Conservation (phyloP, 2,888 invertebrate genomes). For the Lasioglossum pauxillum region DNA sequence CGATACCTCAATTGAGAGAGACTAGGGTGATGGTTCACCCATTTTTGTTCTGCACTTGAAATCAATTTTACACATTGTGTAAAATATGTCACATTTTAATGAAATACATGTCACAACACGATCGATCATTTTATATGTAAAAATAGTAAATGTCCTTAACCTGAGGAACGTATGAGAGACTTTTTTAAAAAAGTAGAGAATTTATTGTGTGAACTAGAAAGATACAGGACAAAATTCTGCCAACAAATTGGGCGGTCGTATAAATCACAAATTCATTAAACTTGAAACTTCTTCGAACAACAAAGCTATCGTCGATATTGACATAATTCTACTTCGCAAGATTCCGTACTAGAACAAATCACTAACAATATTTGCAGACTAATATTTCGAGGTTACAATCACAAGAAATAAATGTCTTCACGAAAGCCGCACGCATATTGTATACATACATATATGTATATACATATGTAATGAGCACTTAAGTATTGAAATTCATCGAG, state of each 20-base stretch:
- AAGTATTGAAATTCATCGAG: conserved; percentile 60
- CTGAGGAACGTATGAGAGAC: no score
- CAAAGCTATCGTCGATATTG: background rate
- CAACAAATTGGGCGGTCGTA: background rate
- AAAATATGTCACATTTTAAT: no score
- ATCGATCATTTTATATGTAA: background rate
- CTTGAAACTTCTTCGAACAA: background rate
- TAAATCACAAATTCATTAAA: background rate
- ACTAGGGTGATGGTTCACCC: background rate
- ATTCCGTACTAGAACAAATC: background rate
- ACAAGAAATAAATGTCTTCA: background rate
- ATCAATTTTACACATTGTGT: no score
- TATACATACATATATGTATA: conserved; percentile 18
- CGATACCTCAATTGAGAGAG: background rate
- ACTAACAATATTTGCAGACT: background rate
- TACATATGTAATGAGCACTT: conserved; percentile 40
- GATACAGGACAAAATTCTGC: background rate
- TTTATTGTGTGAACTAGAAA: background rate
- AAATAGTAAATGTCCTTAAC: background rate
- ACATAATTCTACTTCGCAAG: background rate
- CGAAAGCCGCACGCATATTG: background rate
- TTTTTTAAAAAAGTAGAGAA: no score
- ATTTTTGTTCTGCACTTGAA: no score
- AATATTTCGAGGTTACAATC: background rate
- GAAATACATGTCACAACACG: background rate